phyloP scores from a whole-genome alignment of 2,113 vertebrate species.

The Brachypodius melanocephalos region DNA sequence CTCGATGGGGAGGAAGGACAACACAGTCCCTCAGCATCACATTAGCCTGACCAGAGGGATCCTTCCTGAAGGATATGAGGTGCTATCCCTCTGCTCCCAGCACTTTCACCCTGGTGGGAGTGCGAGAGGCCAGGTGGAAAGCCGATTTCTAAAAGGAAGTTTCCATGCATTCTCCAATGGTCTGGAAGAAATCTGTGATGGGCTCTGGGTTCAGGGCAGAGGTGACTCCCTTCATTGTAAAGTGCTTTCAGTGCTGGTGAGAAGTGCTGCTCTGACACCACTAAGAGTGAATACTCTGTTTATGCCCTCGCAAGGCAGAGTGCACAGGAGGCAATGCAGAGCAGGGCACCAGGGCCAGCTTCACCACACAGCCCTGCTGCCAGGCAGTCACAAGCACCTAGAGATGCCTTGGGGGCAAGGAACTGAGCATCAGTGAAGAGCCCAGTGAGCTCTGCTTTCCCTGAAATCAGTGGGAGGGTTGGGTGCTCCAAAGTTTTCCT shows the following conservation, averaged over 20 bases:
- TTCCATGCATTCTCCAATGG: background rate
- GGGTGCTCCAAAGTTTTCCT: background rate
- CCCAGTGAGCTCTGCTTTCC: background rate
- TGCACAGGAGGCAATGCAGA: background rate
- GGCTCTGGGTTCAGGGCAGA: background rate
- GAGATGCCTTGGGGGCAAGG: background rate
- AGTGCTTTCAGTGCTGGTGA: background rate
- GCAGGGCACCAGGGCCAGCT: background rate
- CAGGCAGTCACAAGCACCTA: background rate
- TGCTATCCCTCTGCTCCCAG: background rate
- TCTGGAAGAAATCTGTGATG: background rate
- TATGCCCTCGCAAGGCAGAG: background rate
- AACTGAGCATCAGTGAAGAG: background rate
- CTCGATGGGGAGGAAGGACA: background rate
- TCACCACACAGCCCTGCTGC: background rate
- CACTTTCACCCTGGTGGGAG: background rate
- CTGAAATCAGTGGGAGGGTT: background rate
- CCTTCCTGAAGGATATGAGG: background rate
- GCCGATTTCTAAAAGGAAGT: background rate
- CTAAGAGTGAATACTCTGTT: background rate
- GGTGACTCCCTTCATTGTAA: fast-evolving
- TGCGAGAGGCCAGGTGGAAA: background rate
- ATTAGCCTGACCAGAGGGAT: background rate
- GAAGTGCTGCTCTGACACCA: background rate
- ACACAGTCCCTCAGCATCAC: background rate